Evolutionary conservation across 1,140 invertebrate species (phyloP).

Genomic region (Macrotrachela quadricornifera): DNA sequence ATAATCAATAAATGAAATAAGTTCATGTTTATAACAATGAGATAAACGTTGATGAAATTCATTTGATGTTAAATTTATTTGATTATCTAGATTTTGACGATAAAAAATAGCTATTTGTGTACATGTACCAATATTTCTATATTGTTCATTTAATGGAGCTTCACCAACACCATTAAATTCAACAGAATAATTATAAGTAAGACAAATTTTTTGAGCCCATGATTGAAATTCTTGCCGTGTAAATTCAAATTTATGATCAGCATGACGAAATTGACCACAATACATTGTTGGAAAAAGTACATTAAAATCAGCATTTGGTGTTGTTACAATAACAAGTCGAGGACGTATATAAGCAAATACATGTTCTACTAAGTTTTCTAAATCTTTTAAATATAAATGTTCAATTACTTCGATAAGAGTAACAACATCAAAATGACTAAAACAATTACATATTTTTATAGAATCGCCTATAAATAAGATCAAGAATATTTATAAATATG

Average conservation of each 20-base stretch:
- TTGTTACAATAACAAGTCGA: constrained; percentile 54
- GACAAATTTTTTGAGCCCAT: constrained; percentile 38
- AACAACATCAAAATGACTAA: too few species aligned
- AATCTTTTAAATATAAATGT: constrained; percentile 49
- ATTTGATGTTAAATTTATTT: too few species aligned
- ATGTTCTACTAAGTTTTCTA: constrained; percentile 44
- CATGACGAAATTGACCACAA: constrained; percentile 41
- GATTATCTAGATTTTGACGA: too few species aligned
- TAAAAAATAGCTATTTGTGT: constrained; percentile 20
- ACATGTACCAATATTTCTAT: constrained; percentile 15
- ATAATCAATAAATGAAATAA: too few species aligned
- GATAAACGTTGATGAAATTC: too few species aligned
- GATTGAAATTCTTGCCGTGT: constrained; percentile 51
- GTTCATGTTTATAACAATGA: too few species aligned
- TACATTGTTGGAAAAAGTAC: constrained; percentile 37
- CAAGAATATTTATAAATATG: too few species aligned
- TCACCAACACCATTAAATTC: constrained; percentile 18
- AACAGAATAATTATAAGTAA: constrained; percentile 14
- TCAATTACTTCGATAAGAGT: constrained; percentile 38
- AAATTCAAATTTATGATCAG: constrained; percentile 86
- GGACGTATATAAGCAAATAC: constrained; percentile 64
- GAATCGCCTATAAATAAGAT: too few species aligned
- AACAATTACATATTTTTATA: too few species aligned
- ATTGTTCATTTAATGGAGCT: constrained; percentile 10
- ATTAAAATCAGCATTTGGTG: constrained; percentile 74